phyloP scores from a whole-genome alignment of 2,888 invertebrate genomes.

The Cephus pygmeus region DNA sequence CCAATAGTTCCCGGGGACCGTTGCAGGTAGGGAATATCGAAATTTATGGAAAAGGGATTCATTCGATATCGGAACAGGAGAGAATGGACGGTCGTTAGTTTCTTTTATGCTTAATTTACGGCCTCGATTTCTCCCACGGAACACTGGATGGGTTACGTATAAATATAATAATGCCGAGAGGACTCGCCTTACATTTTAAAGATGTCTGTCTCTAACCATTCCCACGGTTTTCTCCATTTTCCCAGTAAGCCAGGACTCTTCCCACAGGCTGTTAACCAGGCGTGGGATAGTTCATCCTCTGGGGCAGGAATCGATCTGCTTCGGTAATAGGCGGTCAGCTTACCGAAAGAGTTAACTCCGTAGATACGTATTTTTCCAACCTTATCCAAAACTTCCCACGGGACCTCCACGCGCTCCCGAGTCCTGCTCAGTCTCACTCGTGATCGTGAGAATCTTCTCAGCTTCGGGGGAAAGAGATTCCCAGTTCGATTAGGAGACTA shows the following conservation, averaged over 20 bases:
- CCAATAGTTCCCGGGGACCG: neutral
- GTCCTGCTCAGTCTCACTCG: conserved; percentile 14
- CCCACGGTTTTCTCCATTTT: conserved; percentile 12
- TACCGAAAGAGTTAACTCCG: conserved; percentile 42
- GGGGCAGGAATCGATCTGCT: conserved; percentile 47
- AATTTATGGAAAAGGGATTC: neutral
- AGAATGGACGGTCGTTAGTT: neutral
- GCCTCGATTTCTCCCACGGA: neutral
- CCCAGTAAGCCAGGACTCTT: conserved; percentile 24
- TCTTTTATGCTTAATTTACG: neutral
- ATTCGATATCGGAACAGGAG: neutral
- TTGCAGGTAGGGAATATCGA: neutral
- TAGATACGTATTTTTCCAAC: conserved; percentile 5
- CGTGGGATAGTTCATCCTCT: conserved; percentile 50
- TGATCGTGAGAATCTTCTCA: conserved; percentile 58
- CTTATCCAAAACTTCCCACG: conserved; percentile 35
- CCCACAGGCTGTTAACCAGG: conserved; percentile 36
- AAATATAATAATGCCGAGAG: neutral
- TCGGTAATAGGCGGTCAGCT: conserved; percentile 53
- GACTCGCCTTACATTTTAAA: neutral
- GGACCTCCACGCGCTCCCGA: conserved; percentile 25
- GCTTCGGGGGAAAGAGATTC: conserved; percentile 61
- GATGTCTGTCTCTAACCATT: neutral
- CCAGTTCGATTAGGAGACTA: conserved; percentile 60
- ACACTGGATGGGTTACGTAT: neutral